phyloP scores from a whole-genome alignment of 2,797 vertebrate genomes.

The Siniperca obscura region DNA sequence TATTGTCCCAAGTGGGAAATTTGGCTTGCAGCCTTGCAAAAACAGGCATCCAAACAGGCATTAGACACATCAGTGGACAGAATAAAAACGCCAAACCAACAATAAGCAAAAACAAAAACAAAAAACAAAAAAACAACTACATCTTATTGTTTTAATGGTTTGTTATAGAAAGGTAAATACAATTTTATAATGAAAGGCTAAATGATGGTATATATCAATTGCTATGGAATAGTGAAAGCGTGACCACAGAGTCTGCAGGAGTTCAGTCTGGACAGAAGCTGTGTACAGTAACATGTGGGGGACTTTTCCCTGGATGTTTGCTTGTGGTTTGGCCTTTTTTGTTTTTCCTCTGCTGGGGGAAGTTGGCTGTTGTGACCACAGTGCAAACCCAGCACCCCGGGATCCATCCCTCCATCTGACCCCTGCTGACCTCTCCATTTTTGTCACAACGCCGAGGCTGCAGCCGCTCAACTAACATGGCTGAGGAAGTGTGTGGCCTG shows the following conservation, averaged over 20 bases:
- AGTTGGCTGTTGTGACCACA: conserved; percentile 45
- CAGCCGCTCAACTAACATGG: conserved; percentile 36
- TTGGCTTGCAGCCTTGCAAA: not conserved
- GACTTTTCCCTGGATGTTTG: conserved; percentile 28
- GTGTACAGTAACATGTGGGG: conserved; percentile 11
- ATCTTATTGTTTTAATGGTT: not conserved
- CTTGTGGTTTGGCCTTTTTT: conserved; percentile 51
- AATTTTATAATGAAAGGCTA: not conserved
- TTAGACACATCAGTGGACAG: too few species aligned
- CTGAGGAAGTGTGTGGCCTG: conserved; percentile 45
- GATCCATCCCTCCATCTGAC: conserved; percentile 56
- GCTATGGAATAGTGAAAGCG: not conserved
- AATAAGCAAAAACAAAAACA: not conserved
- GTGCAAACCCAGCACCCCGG: conserved; percentile 43
- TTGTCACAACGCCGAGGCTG: conserved; percentile 41
- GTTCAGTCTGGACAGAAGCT: conserved; percentile 12
- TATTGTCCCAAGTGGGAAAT: not conserved
- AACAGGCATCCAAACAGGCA: not conserved
- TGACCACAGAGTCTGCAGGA: conserved; percentile 14
- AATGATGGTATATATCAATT: not conserved
- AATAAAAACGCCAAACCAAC: not conserved
- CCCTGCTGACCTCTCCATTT: conserved; percentile 46
- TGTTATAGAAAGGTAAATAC: not conserved
- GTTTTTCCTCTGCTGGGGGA: conserved; percentile 55
- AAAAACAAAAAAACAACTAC: not conserved